Conservation (phyloP, 1,140 invertebrate genomes). For the Trichomalopsis sarcophagae region DNA sequence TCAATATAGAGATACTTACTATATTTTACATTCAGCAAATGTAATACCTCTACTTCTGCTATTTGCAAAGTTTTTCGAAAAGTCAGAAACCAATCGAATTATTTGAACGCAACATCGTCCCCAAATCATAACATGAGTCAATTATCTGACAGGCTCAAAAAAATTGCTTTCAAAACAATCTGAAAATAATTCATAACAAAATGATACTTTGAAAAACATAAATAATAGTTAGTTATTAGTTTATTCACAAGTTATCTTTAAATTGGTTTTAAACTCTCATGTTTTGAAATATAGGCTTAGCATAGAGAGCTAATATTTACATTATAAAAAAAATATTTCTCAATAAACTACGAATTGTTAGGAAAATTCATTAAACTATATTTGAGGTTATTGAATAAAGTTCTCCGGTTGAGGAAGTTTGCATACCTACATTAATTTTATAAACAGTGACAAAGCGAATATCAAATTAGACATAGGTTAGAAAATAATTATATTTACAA, state of each 20-base stretch:
- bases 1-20: constrained; percentile 12
- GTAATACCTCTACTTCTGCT: constrained; percentile 30
- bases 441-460: background rate
- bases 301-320: too few species aligned
- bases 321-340: too few species aligned
- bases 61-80: constrained; percentile 39
- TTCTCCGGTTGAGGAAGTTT: too few species aligned
- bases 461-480: background rate
- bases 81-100: constrained; percentile 45
- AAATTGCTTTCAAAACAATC: background rate
- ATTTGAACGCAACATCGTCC: constrained; percentile 65
- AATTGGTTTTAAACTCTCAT: too few species aligned
- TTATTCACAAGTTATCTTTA: background rate
- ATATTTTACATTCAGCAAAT: constrained; percentile 38
- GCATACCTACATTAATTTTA: background rate
- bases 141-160: constrained; percentile 13
- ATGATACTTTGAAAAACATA: background rate
- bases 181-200: background rate
- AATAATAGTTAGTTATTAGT: background rate
- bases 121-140: constrained; percentile 69
- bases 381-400: too few species aligned
- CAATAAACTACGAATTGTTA: too few species aligned
- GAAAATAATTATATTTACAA: background rate
- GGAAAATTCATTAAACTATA: too few species aligned
- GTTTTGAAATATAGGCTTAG: too few species aligned